A percentile compares a stretch with the other conserved stretches of the same genome.
Evolutionary conservation across 2,797 vertebrate species (phyloP).

Genomic region (Hirundo rustica): DNA sequence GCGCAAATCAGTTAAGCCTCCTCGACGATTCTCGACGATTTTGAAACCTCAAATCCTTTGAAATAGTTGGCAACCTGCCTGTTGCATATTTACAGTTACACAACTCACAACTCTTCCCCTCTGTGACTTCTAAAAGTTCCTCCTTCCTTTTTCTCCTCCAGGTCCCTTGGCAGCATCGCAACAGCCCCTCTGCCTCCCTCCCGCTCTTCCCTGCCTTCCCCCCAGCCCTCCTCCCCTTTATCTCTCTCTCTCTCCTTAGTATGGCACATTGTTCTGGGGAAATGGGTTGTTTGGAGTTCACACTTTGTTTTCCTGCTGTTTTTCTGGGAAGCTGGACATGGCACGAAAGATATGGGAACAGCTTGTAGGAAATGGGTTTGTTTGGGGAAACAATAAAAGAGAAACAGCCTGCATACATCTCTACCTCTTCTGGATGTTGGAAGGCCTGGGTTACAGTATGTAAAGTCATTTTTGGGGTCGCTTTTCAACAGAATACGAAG

Average conservation of each 20-base stretch:
- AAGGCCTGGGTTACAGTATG: not conserved
- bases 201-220: not conserved
- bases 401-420: not conserved
- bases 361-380: constrained; percentile 57
- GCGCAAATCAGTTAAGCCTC: constrained; percentile 33
- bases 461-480: not conserved
- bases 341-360: constrained; percentile 61
- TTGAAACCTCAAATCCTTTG: constrained; percentile 61
- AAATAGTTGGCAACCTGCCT: constrained; percentile 39
- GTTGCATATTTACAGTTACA: constrained; percentile 35
- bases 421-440: not conserved
- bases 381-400: constrained; percentile 58
- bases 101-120: constrained; percentile 57
- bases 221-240: not conserved
- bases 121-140: constrained; percentile 31
- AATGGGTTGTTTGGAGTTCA: constrained; percentile 69
- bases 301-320: constrained; percentile 69
- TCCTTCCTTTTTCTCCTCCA: constrained; percentile 55
- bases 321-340: constrained; percentile 55
- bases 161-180: constrained; percentile 18
- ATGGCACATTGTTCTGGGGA: constrained; percentile 63
- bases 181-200: not conserved
- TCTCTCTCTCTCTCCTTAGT: not conserved
- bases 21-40: not conserved
- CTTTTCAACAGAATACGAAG: not conserved